Conservation (phyloP, 2,797 vertebrate species). For the Eremophila alpestris region DNA sequence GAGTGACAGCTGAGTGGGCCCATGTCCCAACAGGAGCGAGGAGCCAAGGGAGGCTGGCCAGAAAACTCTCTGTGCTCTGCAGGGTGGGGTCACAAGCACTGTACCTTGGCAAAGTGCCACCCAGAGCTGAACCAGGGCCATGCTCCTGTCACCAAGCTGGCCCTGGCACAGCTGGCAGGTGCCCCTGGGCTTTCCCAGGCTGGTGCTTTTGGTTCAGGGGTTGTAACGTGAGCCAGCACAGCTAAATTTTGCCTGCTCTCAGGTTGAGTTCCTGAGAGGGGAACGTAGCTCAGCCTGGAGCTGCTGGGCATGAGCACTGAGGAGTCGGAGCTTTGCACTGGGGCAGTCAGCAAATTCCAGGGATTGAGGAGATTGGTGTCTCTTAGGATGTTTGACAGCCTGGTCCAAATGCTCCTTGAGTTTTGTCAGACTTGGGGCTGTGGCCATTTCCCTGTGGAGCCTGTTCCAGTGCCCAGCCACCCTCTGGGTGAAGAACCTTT, state of each 20-base stretch:
- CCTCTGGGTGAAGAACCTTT: background rate
- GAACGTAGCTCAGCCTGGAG: accelerated
- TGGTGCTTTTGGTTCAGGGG: background rate
- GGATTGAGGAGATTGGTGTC: background rate
- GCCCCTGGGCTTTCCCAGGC: background rate
- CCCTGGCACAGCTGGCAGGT: background rate
- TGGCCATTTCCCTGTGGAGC: background rate
- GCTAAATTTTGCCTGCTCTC: background rate
- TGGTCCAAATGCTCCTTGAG: background rate
- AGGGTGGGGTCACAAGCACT: background rate
- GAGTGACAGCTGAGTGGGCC: background rate
- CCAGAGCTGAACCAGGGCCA: background rate
- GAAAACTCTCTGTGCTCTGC: background rate
- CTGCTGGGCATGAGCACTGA: background rate
- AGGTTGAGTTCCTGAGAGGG: background rate
- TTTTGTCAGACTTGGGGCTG: background rate
- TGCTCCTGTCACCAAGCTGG: background rate
- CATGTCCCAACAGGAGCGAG: background rate
- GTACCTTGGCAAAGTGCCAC: background rate
- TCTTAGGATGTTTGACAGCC: background rate
- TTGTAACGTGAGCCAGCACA: background rate
- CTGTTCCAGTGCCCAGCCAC: background rate
- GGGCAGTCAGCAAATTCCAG: background rate
- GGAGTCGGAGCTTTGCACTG: background rate
- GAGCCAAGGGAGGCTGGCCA: background rate